Evolutionary conservation across 1,140 invertebrate species (phyloP).

Genomic region (Tetramorium simillimum): DNA sequence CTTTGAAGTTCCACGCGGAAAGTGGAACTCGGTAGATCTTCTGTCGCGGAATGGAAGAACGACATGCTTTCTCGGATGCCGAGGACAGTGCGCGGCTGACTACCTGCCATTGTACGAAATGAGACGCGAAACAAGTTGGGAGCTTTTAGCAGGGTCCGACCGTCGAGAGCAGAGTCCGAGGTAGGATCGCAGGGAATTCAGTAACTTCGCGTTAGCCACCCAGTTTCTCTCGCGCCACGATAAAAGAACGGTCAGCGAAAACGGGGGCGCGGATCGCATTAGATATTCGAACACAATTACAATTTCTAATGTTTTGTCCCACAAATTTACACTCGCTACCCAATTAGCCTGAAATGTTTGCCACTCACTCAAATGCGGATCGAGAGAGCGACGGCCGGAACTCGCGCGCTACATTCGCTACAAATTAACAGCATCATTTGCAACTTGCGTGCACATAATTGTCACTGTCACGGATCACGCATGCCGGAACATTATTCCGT

Average conservation of each 20-base stretch:
- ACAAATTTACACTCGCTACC: background rate
- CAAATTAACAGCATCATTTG: constrained; percentile 20
- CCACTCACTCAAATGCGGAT: background rate
- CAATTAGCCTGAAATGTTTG: background rate
- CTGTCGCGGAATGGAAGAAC: background rate
- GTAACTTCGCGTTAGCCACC: background rate
- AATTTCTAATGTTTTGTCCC: background rate
- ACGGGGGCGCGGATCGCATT: background rate
- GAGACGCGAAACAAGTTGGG: constrained; percentile 27
- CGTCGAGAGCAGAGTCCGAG: background rate
- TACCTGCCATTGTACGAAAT: constrained; percentile 31
- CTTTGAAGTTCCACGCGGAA: constrained; percentile 47
- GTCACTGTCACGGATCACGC: constrained; percentile 46
- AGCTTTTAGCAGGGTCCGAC: constrained; percentile 37
- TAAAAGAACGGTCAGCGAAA: background rate
- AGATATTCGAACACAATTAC: background rate
- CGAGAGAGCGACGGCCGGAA: background rate
- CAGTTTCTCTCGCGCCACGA: background rate
- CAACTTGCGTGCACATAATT: constrained; percentile 25
- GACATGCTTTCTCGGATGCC: constrained; percentile 10
- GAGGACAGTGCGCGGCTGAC: constrained; percentile 17
- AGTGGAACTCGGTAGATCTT: constrained; percentile 45
- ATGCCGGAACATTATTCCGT: background rate
- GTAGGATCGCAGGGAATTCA: background rate
- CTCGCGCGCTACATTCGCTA: constrained; percentile 37